A percentile compares a stretch with the other conserved stretches of the same genome.
phyloP scores from a whole-genome alignment of 1,140 invertebrate genomes.

The Euschistus heros region DNA sequence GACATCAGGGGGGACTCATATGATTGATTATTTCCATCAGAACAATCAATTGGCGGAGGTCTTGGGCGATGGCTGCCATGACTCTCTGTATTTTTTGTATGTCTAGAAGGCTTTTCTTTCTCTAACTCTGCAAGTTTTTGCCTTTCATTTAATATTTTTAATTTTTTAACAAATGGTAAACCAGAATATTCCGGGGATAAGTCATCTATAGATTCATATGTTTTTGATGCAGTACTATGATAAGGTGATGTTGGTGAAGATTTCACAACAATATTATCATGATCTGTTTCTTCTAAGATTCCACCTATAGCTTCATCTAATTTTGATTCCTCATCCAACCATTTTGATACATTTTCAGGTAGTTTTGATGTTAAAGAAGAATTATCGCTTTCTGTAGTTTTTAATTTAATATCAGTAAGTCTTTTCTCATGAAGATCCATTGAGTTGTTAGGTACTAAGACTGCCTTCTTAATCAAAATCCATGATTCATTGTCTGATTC shows the following conservation, averaged over 20 bases:
- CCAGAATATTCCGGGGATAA: slow-evolving; percentile 77
- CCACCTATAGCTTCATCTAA: no score
- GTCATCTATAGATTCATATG: slow-evolving; percentile 69
- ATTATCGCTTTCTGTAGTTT: no score
- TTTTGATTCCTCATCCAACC: no score
- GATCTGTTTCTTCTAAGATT: no score
- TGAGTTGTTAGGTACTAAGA: slow-evolving; percentile 1
- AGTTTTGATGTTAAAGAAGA: no score
- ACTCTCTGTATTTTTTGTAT: no score
- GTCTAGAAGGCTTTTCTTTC: slow-evolving; percentile 28
- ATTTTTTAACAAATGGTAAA: slow-evolving; percentile 75
- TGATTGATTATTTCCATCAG: no score
- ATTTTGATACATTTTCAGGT: no score
- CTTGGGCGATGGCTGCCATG: no score
- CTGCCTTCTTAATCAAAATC: slow-evolving; percentile 19
- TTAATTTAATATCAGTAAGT: not conserved
- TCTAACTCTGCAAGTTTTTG: slow-evolving; percentile 74
- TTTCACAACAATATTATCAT: no score
- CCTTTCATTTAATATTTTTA: slow-evolving; percentile 77
- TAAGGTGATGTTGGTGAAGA: not conserved
- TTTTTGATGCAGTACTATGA: slow-evolving; percentile 20
- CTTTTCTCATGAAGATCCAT: slow-evolving; percentile 1
- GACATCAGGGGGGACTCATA: slow-evolving; percentile 32
- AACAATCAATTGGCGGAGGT: no score
- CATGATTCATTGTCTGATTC: slow-evolving; percentile 18